A percentile compares a stretch with the other conserved stretches of the same genome.
phyloP scores from a whole-genome alignment of 1,140 invertebrate genomes.

The Drosophila miranda region DNA sequence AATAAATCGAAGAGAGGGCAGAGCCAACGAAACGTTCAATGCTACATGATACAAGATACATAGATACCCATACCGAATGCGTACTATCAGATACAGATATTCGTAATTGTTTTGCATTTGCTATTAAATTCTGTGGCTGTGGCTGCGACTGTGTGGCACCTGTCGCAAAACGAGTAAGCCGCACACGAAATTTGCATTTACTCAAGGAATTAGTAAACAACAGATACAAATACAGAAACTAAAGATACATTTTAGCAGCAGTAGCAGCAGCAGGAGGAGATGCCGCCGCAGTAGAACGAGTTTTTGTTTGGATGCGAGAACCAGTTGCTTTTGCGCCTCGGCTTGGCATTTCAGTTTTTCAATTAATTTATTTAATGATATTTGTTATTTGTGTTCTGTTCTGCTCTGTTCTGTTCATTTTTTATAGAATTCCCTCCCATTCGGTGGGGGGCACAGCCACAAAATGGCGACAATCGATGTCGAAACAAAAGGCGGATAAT shows the following conservation, averaged over 20 bases:
- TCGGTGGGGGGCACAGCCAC: background rate
- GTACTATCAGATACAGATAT: constrained; percentile 48
- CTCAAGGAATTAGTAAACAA: constrained; percentile 60
- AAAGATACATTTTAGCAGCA: constrained; percentile 49
- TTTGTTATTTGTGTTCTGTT: constrained; percentile 24
- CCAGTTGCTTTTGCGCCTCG: constrained; percentile 70
- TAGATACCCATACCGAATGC: constrained; percentile 24
- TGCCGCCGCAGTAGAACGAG: constrained; percentile 47
- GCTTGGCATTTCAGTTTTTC: constrained; percentile 66
- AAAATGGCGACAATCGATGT: constrained; percentile 44
- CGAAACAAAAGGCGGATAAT: constrained; percentile 25
- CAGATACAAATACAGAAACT: constrained; percentile 55
- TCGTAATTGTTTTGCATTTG: constrained; percentile 37
- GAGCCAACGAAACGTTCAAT: constrained; percentile 34
- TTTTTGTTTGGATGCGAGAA: constrained; percentile 49
- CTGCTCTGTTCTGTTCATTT: constrained; percentile 9
- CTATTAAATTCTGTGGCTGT: background rate
- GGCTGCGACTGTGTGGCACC: constrained; percentile 50
- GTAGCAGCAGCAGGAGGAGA: background rate
- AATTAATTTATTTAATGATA: constrained; percentile 63
- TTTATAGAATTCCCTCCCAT: constrained; percentile 11
- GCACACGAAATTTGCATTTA: constrained; percentile 69
- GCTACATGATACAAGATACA: constrained; percentile 36
- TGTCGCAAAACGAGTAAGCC: constrained; percentile 61
- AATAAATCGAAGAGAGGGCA: constrained; percentile 73